Conservation (phyloP, 1,140 invertebrate species). For the Caenorhabditis tropicalis region DNA sequence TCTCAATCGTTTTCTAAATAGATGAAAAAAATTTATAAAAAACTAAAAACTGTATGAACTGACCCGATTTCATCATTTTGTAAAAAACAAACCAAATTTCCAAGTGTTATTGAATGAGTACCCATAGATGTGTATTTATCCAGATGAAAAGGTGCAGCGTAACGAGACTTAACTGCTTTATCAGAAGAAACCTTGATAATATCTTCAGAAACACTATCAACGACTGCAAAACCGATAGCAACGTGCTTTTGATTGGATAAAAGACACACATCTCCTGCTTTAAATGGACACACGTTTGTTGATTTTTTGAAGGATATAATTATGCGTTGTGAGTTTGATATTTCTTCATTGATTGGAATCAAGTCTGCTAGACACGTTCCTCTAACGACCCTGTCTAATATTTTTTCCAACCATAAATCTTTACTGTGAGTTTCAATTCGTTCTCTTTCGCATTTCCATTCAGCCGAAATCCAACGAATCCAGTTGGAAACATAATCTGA, state of each 20-base stretch:
- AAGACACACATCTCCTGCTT: neutral
- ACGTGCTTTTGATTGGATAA: slow-evolving; percentile 2
- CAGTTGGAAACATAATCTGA: neutral
- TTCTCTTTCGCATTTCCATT: slow-evolving; percentile 23
- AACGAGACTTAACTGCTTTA: neutral
- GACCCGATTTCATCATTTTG: slow-evolving; percentile 14
- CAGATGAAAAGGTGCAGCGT: neutral
- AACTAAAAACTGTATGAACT: neutral
- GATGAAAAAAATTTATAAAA: neutral
- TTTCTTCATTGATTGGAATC: neutral
- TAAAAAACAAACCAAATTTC: neutral
- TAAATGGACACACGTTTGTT: neutral
- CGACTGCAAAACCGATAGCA: neutral
- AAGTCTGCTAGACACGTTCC: neutral
- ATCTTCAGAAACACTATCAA: neutral
- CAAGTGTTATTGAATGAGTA: slow-evolving; percentile 11
- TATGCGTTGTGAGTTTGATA: neutral
- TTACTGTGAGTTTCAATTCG: neutral
- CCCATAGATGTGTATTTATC: slow-evolving; percentile 10
- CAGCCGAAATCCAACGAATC: slow-evolving; percentile 15
- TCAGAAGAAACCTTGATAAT: neutral
- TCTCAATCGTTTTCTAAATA: neutral
- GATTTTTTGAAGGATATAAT: neutral
- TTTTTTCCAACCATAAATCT: neutral
- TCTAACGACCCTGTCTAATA: neutral